Base-by-base conservation (phyloP, 2,113 vertebrate genomes). In the Callipepla squamata region DNA sequence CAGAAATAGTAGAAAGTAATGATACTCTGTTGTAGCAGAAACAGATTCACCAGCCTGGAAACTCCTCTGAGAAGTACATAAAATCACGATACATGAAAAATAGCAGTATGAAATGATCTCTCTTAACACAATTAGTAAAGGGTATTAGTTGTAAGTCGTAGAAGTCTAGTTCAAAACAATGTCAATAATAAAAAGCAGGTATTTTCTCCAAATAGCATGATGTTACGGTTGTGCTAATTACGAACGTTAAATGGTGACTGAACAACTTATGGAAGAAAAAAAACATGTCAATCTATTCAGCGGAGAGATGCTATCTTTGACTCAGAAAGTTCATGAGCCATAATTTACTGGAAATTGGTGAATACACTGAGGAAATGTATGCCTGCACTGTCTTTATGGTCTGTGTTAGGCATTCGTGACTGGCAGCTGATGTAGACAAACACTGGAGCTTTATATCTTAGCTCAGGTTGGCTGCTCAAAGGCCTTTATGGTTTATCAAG, bases 71-170 rank as follows among this genome's bases (percentile, higher is more conserved):
- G 13, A 1, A 53, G 11, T 45, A 26, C 59, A 42, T 32, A 72
- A 72, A 87, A 79, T 42, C 22, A 12, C 66, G 55, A 74, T 2
- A 1, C 11, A n/a, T 62, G 40, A 63, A 63, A 14, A 90, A 79
- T 5, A 3, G 4, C 3, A 38, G 20, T 61, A 65, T 1, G 15
- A 88, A 88, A 83, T 57, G 1, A 34, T 30, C 1, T 47, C 19
- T 19, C 0, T 2, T n/a, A 55, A 53, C 12, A 25, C 0, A 3
- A 57, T 25, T 26, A 51, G 7, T 8, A 73, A 28, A 79, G 20
- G 7, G 4, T 61, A 34, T 48, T 0, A 2, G 87, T 72, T 66
- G 21, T 45, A 84, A 63, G 18, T 36, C 80, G 4, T 14, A 58
- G 36, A 89, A 42, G 4, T 11, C 21, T 78, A 10, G 6, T 77